These are phyloP conservation scores for Phylloscopus whistleri DNA, from an alignment of 2,113 vertebrate genomes.

Conservation along the genomic window DNA sequence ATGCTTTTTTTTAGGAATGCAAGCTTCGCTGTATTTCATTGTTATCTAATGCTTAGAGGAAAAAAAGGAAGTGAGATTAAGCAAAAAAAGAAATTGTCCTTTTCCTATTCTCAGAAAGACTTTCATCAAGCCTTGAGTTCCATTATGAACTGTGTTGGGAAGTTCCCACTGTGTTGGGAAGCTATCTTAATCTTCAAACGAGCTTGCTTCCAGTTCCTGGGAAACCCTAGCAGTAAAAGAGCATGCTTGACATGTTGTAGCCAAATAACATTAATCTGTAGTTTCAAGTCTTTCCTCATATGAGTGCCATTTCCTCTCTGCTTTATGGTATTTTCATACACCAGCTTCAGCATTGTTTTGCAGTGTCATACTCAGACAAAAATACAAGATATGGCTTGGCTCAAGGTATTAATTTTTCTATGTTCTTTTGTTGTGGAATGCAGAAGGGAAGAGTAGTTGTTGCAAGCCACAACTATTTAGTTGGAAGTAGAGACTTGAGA, in stretches of 20 bases:
- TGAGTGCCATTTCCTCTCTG: not conserved
- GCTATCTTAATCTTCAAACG: not conserved
- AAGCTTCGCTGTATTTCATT: not conserved
- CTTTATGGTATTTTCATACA: not conserved
- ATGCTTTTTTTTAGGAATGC: not conserved
- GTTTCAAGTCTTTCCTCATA: not conserved
- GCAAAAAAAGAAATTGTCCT: not conserved
- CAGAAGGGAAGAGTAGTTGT: not conserved
- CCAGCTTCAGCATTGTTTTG: not conserved
- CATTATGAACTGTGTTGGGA: not conserved
- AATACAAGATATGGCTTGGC: constrained; percentile 9
- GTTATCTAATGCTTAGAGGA: not conserved
- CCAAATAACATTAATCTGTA: not conserved
- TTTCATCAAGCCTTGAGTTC: not conserved
- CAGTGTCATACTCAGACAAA: not conserved
- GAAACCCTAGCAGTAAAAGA: not conserved
- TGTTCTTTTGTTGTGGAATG: not conserved
- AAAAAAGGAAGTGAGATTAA: not conserved
- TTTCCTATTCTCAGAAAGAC: not conserved
- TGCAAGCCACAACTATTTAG: not conserved
- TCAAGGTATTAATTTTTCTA: not conserved
- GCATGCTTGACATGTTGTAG: not conserved
- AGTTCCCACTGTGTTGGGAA: not conserved
- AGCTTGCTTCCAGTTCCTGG: not conserved
- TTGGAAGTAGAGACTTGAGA: constrained; percentile 1